Evolutionary conservation across 2,797 vertebrate species (phyloP), one percentile per base, ranked within the genome.

Genomic region (Coluber constrictor): DNA sequence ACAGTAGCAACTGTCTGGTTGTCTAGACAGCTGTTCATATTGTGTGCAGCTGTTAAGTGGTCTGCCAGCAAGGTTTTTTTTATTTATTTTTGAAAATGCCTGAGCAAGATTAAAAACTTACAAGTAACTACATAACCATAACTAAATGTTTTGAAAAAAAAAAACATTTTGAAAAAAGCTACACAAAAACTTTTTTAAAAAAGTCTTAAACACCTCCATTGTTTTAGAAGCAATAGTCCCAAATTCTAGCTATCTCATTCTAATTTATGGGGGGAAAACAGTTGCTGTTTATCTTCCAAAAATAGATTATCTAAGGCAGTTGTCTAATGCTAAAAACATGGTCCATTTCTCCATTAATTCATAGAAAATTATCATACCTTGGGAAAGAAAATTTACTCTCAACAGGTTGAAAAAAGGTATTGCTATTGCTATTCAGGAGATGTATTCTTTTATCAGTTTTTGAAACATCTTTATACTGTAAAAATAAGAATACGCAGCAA

Each of bases 1-100:
- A 97, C 97, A 97, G 96, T 92, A 96, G 96, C 98, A 98, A 98
- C 97, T 98, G 98, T 96, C 97, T 96, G 92, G 94, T 95, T 91
- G 97, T 97, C 97, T 96, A 96, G 97, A 98, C 98, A 98, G 97
- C 98, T 98, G 98, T 97, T 97, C 97, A 94, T 94, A 97, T 95
- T 95, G 92, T 95, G 95, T 88, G 89, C 92, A 94, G 95, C 90
- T 94, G 95, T 95, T 96, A 95, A 95, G 94, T 96, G 96, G 87
- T 94, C 95, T 94, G 95, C 95, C 94, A 95, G 90, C 91, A 93
- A 95, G 95, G 2, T 10, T 66, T 66, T 32, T 32, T 96, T 97
- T 97, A 10, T 47, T 97, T 94, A 96, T 98, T 97, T 97, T 96
- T 96, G 96, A 93, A 96, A 97, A 97, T 96, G 94, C 96, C 96